Conservation (phyloP, 2,113 vertebrate genomes). For the rabbit (Oryctolagus cuniculus) region DNA sequence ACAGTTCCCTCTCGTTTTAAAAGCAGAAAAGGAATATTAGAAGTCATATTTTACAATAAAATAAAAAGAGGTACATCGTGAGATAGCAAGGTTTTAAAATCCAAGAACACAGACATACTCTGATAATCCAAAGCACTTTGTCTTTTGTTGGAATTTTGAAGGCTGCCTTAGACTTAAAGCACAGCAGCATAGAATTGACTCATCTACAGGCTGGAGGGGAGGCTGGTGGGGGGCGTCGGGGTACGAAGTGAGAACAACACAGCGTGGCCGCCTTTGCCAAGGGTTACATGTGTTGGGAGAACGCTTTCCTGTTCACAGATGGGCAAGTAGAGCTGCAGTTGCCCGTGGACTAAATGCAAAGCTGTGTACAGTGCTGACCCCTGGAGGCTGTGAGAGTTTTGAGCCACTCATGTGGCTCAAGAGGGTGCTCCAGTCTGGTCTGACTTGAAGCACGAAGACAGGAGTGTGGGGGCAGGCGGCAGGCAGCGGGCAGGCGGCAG, state of each 20-base stretch:
- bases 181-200: not conserved
- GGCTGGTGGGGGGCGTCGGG: too few species aligned
- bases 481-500: not conserved
- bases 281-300: not conserved
- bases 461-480: too few species aligned
- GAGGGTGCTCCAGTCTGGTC: not conserved
- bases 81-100: not conserved
- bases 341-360: not conserved
- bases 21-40: slow-evolving; percentile 11
- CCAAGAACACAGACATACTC: not conserved
- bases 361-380: not conserved
- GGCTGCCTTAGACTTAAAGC: not conserved
- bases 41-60: not conserved
- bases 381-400: not conserved
- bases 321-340: not conserved
- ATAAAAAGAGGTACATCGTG: not conserved
- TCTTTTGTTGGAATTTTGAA: not conserved
- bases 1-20: not conserved
- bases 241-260: fast-evolving
- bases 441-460: not conserved
- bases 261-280: not conserved
- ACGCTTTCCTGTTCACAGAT: not conserved
- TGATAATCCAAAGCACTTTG: not conserved
- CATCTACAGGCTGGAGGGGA: not conserved
- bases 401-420: fast-evolving